Evolutionary conservation across 2,113 vertebrate species (phyloP), one percentile per base, ranked within the genome.

Genomic region (Cyanoliseus patagonus): DNA sequence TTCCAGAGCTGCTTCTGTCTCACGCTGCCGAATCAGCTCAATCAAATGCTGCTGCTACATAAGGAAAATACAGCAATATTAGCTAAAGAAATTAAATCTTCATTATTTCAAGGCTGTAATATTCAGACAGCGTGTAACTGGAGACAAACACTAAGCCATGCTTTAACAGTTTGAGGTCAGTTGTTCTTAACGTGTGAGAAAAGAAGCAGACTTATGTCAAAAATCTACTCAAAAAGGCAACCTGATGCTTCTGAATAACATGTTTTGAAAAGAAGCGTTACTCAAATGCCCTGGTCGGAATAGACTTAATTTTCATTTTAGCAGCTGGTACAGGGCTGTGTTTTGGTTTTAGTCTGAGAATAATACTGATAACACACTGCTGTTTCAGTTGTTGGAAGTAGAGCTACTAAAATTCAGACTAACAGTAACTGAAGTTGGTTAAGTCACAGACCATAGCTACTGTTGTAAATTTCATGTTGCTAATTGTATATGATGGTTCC

Each of bases 1-100:
- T 95, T 99, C 99, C 86, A 99, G 98, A 3, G 99, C 99, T 2
- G 99, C 99, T 97, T 99, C 99, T 0, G 99, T 99, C 98, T 99
- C 99, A 46, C 99, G 98, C 97, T 99, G 98, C 87, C 99, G 99
- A 96, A 99, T 99, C 97, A 99, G 97, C 97, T 99, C 99, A 5
- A 99, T 99, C 97, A 99, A 97, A 97, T 99, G 99, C 97, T 99
- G 99, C 94, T 99, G 99, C 99, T 99, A 92, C 76, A 93, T 18
- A 24, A 1, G 11, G 80, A 82, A 83, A 76, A 88, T 70, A 90
- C 9, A 39, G 88, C 19, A 49, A 79, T 27, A 51, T 93, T 37
- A 95, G n/a, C 61, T 47, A 47, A 46, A 53, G 17, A 80, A 83
- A 81, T 67, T 13, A 75, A 13, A 86, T 35, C 76, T 55, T 27